These are phyloP conservation scores for Alviniconcha marisindica DNA, from an alignment of 1,140 invertebrate species.

Conservation along the genomic window DNA sequence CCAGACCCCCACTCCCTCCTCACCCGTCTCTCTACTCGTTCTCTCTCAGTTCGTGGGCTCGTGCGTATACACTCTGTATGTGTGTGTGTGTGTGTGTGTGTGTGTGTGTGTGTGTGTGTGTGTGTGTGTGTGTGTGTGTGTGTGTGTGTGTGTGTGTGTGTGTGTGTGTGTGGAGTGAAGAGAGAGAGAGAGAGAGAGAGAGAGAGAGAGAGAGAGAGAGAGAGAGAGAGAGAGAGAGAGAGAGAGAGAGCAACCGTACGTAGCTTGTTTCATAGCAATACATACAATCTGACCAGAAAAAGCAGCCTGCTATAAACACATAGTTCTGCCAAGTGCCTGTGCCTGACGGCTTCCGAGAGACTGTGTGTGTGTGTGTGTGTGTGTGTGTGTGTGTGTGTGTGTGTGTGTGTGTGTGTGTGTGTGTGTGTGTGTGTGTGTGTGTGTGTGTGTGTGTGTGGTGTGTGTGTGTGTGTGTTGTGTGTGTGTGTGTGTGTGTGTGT, in stretches of 20 bases:
- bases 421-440: too few relatives aligned
- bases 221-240: constrained; percentile 29
- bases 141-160: neutral
- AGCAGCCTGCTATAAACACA: too few relatives aligned
- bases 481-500: too few relatives aligned
- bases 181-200: neutral
- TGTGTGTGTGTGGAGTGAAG: neutral
- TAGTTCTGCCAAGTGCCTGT: neutral
- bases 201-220: constrained; percentile 22
- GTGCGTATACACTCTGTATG: neutral
- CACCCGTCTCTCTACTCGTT: neutral
- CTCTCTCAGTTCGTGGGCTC: neutral
- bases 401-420: too few relatives aligned
- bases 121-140: neutral
- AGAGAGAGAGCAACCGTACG: constrained; percentile 2
- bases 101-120: constrained; percentile 12
- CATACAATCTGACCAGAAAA: too few relatives aligned
- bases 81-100: neutral
- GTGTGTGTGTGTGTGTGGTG: too few relatives aligned
- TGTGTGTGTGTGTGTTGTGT: too few relatives aligned
- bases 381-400: too few relatives aligned
- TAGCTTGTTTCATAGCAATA: neutral
- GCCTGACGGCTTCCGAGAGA: neutral
- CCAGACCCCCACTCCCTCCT: neutral
- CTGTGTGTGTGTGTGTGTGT: constrained; percentile 16